phyloP scores from a whole-genome alignment of 2,797 vertebrate species.

The Ceryle rudis region DNA sequence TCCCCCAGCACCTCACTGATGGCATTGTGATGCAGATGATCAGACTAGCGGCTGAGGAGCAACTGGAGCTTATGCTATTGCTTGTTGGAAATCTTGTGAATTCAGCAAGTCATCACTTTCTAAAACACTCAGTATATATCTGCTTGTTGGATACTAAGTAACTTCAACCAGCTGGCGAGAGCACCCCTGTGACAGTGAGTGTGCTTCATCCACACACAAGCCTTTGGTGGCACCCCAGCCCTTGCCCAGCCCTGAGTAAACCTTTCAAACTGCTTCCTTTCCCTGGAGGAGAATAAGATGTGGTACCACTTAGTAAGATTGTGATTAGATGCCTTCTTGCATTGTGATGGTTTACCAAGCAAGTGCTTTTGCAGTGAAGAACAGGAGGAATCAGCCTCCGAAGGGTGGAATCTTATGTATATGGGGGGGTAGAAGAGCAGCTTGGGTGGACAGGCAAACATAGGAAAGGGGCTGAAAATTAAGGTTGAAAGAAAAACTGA shows the following conservation, averaged over 20 bases:
- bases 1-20: not conserved
- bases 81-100: not conserved
- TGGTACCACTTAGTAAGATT: accelerated
- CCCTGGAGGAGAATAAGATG: not conserved
- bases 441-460: not conserved
- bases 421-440: not conserved
- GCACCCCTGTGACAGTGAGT: not conserved
- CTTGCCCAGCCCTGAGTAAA: not conserved
- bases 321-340: not conserved
- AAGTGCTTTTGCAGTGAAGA: not conserved
- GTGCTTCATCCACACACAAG: not conserved
- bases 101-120: not conserved
- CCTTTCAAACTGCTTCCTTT: not conserved
- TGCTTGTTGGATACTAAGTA: not conserved
- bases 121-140: not conserved
- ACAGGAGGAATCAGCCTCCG: not conserved
- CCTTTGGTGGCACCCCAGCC: not conserved
- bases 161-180: not conserved
- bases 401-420: accelerated
- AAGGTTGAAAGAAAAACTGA: not conserved
- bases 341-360: not conserved
- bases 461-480: not conserved
- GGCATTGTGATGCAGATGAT: not conserved
- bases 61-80: not conserved
- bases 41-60: not conserved